Percentiles rank a stretch among this genome's conserved stretches.
These are phyloP conservation scores for Matsumurasca onukii DNA, from an alignment of 1,140 invertebrate species.

Conservation along the genomic window DNA sequence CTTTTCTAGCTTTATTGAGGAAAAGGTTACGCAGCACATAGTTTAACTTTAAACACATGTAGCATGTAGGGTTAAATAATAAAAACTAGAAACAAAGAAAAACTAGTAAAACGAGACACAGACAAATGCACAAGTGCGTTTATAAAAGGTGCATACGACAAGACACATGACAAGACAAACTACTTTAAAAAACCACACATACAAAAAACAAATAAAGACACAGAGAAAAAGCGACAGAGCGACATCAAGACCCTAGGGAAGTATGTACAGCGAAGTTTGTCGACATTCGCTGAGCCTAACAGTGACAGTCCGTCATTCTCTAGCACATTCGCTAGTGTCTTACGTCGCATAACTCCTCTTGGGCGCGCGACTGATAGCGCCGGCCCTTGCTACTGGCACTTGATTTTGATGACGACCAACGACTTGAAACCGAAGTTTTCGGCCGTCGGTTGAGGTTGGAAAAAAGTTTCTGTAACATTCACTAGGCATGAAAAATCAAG, in stretches of 20 bases:
- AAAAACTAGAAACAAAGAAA: neutral
- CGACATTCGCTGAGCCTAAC: neutral
- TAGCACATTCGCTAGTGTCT: neutral
- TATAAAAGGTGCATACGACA: neutral
- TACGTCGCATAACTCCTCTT: constrained; percentile 4
- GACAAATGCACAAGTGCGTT: neutral
- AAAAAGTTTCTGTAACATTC: constrained; percentile 18
- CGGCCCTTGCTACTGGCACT: constrained; percentile 8
- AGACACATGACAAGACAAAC: neutral
- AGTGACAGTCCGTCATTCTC: neutral
- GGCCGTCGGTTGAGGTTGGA: neutral
- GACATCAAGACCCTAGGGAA: neutral
- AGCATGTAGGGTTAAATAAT: too few species aligned
- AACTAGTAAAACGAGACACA: neutral
- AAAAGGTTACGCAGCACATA: too few species aligned
- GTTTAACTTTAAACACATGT: too few species aligned
- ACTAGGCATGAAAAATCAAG: neutral
- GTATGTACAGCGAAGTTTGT: neutral
- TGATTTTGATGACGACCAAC: neutral
- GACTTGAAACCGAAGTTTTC: constrained; percentile 4
- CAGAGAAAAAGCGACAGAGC: neutral
- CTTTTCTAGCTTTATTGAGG: too few species aligned
- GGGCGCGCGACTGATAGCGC: neutral
- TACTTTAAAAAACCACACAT: too few species aligned
- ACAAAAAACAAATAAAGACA: neutral